These are phyloP conservation scores for Temnothorax rugatulus DNA, from an alignment of 2,888 invertebrate species.

Conservation along the genomic window DNA sequence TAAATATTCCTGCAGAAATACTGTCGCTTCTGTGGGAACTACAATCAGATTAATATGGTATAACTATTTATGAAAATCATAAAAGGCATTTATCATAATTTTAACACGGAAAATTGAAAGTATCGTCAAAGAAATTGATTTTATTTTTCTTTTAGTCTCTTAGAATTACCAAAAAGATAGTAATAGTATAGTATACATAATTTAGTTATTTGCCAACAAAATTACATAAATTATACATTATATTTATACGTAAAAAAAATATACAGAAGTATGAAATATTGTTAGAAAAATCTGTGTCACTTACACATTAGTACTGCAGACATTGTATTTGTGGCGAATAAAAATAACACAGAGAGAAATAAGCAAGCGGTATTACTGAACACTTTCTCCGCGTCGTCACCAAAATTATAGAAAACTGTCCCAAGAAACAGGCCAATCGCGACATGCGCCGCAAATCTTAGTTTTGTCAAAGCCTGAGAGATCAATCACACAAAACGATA, in stretches of 20 bases:
- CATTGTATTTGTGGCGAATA: slow-evolving; percentile 89
- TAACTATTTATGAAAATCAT: not conserved
- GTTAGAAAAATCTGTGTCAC: slow-evolving; percentile 79
- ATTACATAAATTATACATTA: slow-evolving; percentile 23
- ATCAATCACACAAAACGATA: not conserved
- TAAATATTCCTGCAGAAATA: slow-evolving; percentile 91
- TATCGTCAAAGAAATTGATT: not conserved
- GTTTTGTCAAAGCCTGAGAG: slow-evolving; percentile 85
- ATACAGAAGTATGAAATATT: not conserved
- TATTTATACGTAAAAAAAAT: not conserved
- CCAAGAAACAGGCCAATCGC: slow-evolving; percentile 88
- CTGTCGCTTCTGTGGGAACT: slow-evolving; percentile 92
- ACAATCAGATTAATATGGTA: not conserved
- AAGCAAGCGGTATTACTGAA: slow-evolving; percentile 88
- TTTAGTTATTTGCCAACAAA: not conserved
- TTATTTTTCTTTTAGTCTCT: not conserved
- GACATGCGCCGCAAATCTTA: slow-evolving; percentile 87
- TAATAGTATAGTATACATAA: not conserved
- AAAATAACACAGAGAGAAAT: slow-evolving; percentile 89
- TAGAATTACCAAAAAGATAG: slow-evolving; percentile 74
- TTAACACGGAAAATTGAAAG: not conserved
- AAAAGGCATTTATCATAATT: not conserved
- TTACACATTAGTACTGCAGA: slow-evolving; percentile 89
- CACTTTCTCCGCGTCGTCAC: slow-evolving; percentile 87
- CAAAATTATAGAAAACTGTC: slow-evolving; percentile 88